Conservation (phyloP, 2,113 vertebrate species). For the Baryphthengus martii region DNA sequence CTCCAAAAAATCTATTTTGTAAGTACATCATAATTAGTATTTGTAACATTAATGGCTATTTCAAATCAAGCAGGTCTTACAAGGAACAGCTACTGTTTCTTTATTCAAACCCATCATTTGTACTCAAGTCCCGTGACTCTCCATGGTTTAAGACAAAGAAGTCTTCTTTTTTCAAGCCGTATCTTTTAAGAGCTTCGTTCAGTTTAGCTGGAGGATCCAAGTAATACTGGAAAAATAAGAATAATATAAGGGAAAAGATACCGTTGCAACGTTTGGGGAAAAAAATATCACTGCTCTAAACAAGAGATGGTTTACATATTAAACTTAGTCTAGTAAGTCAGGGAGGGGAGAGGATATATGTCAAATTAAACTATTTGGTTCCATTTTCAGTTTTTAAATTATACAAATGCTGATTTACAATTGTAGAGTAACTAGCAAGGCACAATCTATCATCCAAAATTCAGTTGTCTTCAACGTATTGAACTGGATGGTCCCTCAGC, state of each 20-base stretch:
- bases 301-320: background rate
- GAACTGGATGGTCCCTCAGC: too few relatives aligned
- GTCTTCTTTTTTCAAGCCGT: constrained; percentile 79
- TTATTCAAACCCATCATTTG: constrained; percentile 72
- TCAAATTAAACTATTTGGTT: background rate
- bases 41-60: background rate
- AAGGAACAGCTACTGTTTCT: background rate
- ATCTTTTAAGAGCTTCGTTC: constrained; percentile 83
- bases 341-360: background rate
- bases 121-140: constrained; percentile 83
- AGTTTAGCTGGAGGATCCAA: constrained; percentile 89
- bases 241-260: background rate
- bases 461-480: accelerated
- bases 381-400: background rate
- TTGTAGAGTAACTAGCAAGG: background rate
- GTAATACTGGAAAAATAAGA: constrained; percentile 79
- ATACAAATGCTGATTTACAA: background rate
- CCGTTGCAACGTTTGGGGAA: background rate
- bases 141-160: constrained; percentile 92
- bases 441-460: background rate
- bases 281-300: background rate
- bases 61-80: background rate
- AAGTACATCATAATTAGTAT: background rate
- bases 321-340: background rate
- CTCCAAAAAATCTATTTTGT: background rate